Evolutionary conservation across 2,797 vertebrate species (phyloP), one percentile per base, ranked within the genome.

Genomic region (Tolypeutes matacus): DNA sequence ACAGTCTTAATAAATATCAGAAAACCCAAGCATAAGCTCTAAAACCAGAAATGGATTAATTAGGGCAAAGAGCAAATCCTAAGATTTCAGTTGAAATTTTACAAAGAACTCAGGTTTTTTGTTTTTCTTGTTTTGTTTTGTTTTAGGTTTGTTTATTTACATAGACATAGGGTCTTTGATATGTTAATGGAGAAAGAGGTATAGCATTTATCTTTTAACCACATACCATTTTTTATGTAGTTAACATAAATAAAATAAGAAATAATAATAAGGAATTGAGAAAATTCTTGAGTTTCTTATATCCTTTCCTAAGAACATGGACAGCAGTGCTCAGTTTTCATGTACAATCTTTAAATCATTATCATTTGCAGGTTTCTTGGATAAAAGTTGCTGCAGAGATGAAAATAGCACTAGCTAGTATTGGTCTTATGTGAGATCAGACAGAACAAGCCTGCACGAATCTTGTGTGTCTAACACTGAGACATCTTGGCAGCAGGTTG

Each of bases 341-440:
- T 77, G 25, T 39, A 56, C 17, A 21, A n/a, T 56, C 12, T 3
- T 42, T 89, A 95, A 89, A 78, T 70, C 1, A 13, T 85, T 86
- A 69, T 46, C 13, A 42, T 53, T 85, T 72, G 49, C 23, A 39
- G 11, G 10, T 75, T 90, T 91, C 72, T 58, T 67, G 20, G 21
- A 75, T 88, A 91, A 92, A 96, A 93, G 7, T 3, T 86, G 18
- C 53, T 53, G 2, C 17, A 72, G 31, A 89, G 77, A 89, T 67
- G 88, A 96, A 96, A 69, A 91, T 17, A 64, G 12, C 11, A 10
- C 14, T 56, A 39, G 4, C 10, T 58, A 25, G 11, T 20, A 13
- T 13, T 49, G 10, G 23, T 58, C 39, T 87, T 62, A 67, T 1
- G 13, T 34, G 12, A n/a, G 25, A 58, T n/a, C 42, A 82, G 9